Evolutionary conservation across 2,797 vertebrate species (phyloP), one percentile per base, ranked within the genome.

Genomic region (Prionace glauca): DNA sequence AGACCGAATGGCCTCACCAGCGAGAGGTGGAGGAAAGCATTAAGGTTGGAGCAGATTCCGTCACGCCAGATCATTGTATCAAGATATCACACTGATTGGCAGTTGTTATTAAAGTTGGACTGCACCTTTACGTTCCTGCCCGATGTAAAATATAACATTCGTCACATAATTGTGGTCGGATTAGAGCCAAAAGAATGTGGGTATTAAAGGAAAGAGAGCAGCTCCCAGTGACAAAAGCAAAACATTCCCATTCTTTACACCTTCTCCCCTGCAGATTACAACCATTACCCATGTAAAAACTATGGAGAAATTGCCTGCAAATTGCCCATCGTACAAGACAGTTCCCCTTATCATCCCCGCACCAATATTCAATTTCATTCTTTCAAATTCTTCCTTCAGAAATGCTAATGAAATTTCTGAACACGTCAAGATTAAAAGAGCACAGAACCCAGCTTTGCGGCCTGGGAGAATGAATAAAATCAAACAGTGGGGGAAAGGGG

Each of bases 311-410:
- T 95, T 77, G 93, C 69, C 50, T 32, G 93, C 71, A 94, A 56
- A 95, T 95, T 60, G 45, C 71, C 77, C 71, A 60, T 77, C 16
- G 22, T 60, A 95, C 71, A 95, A 72, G 93, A 95, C 45, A 10
- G 14, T 32, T 24, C 36, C 67, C 72, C 92, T 94, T 94, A 95
- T 95, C 71, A 95, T 56, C 69, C 56, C 71, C 0, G 45, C 93
- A 77, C 93, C 93, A 95, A 95, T 95, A 95, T 95, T 95, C 93
- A 95, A 95, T 95, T 95, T 95, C 77, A 50, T 56, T 92, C 90
- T 77, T 95, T 95, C 93, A 95, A 74, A 95, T 60, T 22, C 41
- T 95, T 50, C 45, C 93, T 95, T 95, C 93, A 95, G 71, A 45
- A 95, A 94, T 29, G 93, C 29, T 95, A 95, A 69, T 92, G 90